phyloP scores from a whole-genome alignment of 92 coral and sea anemone species.

The Ricordea florida region DNA sequence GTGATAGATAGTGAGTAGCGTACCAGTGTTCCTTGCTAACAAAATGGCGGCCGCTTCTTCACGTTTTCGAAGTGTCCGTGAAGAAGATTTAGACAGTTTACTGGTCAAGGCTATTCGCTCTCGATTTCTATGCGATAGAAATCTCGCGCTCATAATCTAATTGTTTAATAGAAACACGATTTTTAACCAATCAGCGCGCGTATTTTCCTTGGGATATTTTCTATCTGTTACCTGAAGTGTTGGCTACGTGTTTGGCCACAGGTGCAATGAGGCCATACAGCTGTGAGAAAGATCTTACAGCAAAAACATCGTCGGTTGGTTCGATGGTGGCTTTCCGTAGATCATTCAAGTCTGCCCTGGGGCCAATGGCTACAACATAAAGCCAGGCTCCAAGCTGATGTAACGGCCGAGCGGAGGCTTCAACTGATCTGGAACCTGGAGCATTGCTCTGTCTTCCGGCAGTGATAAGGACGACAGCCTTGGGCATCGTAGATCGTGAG shows the following conservation, averaged over 20 bases:
- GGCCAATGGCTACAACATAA: constrained; percentile 41
- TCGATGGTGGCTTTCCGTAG: constrained; percentile 7
- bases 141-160: too few species aligned
- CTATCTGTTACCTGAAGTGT: constrained; percentile 9
- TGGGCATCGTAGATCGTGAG: constrained; percentile 36
- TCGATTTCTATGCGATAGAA: too few species aligned
- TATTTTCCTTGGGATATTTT: too few species aligned
- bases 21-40: too few species aligned
- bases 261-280: constrained; percentile 21
- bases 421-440: constrained; percentile 4
- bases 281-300: constrained; percentile 19
- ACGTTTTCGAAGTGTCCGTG: too few species aligned
- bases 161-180: too few species aligned
- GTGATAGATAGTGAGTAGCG: too few species aligned
- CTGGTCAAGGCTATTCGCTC: too few species aligned
- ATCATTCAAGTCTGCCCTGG: constrained; percentile 2
- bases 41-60: too few species aligned
- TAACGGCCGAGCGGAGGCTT: constrained; percentile 24
- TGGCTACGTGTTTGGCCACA: constrained; percentile 18
- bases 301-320: constrained; percentile 19
- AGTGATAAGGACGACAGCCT: constrained; percentile 38
- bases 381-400: constrained; percentile 52
- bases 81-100: too few species aligned
- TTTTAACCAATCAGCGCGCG: too few species aligned
- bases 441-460: constrained; percentile 46